These are phyloP conservation scores for Alloplasta piceator DNA, from an alignment of 2,888 invertebrate species.

Conservation along the genomic window DNA sequence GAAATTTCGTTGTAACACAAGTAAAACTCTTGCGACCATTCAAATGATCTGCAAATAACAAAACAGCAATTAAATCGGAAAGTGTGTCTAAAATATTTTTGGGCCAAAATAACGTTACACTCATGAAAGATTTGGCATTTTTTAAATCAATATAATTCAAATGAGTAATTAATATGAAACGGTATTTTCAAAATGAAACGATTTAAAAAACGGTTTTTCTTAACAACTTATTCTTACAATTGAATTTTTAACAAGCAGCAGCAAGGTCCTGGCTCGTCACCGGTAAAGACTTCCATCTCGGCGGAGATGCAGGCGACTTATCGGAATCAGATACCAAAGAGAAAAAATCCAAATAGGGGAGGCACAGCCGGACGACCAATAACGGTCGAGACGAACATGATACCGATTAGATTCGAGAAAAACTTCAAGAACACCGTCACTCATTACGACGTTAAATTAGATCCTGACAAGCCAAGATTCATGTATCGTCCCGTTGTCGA, in stretches of 20 bases:
- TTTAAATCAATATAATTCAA: too few species aligned
- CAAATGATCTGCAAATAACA: too few species aligned
- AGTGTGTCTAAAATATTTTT: too few species aligned
- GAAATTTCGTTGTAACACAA: too few species aligned
- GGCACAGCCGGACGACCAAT: constrained; percentile 83
- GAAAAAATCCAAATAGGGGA: constrained; percentile 66
- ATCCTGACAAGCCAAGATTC: constrained; percentile 89
- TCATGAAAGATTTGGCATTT: too few species aligned
- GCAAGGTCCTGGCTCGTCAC: background rate
- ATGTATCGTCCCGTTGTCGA: constrained; percentile 85
- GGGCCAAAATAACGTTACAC: too few species aligned
- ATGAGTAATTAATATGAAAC: too few species aligned
- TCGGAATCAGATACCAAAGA: constrained; percentile 70
- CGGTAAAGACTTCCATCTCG: constrained; percentile 40
- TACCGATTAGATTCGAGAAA: constrained; percentile 85
- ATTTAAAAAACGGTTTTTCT: too few species aligned
- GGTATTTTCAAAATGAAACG: too few species aligned
- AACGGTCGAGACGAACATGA: constrained; percentile 87
- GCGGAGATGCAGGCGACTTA: constrained; percentile 39
- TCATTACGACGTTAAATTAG: constrained; percentile 93
- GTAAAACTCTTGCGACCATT: too few species aligned
- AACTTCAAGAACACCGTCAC: constrained; percentile 82
- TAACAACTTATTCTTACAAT: too few species aligned
- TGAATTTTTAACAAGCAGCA: background rate
- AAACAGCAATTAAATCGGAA: too few species aligned